phyloP scores from a whole-genome alignment of 1,140 invertebrate species.

The Linepithema humile region DNA sequence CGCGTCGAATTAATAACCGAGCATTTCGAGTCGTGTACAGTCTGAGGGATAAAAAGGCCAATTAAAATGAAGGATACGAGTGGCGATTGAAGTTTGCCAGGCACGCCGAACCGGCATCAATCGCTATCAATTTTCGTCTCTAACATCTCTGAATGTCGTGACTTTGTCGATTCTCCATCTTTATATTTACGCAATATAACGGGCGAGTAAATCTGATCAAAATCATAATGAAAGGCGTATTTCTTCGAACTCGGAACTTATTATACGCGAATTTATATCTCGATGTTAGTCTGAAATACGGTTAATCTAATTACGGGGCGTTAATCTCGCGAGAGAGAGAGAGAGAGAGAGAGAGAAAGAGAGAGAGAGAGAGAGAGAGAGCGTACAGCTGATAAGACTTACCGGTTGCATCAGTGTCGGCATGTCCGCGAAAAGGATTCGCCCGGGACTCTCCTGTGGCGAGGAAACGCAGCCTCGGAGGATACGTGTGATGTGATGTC shows the following conservation, averaged over 20 bases:
- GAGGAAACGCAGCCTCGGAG: background rate
- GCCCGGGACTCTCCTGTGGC: background rate
- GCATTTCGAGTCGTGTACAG: constrained; percentile 17
- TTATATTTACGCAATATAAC: background rate
- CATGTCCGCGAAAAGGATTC: constrained; percentile 62
- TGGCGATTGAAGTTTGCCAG: background rate
- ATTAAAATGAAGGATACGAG: background rate
- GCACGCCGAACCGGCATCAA: background rate
- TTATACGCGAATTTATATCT: background rate
- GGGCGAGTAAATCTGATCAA: background rate
- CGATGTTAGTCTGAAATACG: background rate
- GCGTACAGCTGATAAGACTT: constrained; percentile 36
- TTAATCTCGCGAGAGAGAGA: background rate
- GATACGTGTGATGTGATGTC: background rate
- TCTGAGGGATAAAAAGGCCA: background rate
- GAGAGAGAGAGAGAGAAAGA: too few species aligned
- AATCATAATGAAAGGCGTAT: background rate
- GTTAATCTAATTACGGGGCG: background rate
- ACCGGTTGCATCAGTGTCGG: constrained; percentile 75
- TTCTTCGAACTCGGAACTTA: background rate
- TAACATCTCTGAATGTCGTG: background rate
- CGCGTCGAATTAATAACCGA: background rate
- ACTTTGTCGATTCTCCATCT: background rate
- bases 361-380: background rate
- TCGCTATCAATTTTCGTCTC: background rate